Evolutionary conservation across 2,113 vertebrate species (phyloP), one percentile per base, ranked within the genome.

Genomic region (Nesoenas mayeri): DNA sequence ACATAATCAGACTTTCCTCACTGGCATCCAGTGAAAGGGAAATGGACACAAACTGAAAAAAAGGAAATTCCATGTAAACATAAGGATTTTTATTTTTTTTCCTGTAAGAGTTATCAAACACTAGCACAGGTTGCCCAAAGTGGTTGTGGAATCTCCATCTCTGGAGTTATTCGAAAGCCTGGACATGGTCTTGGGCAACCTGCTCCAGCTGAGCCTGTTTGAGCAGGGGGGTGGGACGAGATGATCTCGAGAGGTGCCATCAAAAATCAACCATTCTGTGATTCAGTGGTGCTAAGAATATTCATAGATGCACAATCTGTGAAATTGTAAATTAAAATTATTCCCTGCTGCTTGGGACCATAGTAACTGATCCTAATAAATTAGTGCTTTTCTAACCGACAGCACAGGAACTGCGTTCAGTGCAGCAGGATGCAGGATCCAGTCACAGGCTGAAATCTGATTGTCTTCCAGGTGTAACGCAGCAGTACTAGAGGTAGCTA

Each of bases 351-450:
- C 44, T 65, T 50, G 53, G 51, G 22, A 65, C 10, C 31, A n/a
- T 7, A 13, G 42, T 29, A 72, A n/a, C 26, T 16, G 15, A 36
- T 44, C 44, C 42, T 36, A 16, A 32, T 56, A 65, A 4, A 4
- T 56, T 57, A 22, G 8, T 1, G 0, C 10, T 56, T 31, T 78
- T 16, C 31, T 32, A 54, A 54, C n/a, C 1, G 1, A 34, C 40
- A 51, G 5, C 42, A 22, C 21, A 58, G 18, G 57, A 42, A 44
- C 26, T 32, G n/a, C n/a, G 26, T 36, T 75, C 48, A 70, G 31
- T 36, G 24, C 36, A 71, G 44, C 51, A 77, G 7, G 38, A 48
- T n/a, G 29, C 11, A 58, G 10, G 22, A 7, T 40, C 11, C 24
- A 60, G 11, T 48, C 79, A 42, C 60, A 67, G 53, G 5, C 15